Percentiles rank a stretch among this genome's conserved stretches.
Evolutionary conservation across 1,140 invertebrate genomes (phyloP).

Genomic region (Papilio aristodemus): DNA sequence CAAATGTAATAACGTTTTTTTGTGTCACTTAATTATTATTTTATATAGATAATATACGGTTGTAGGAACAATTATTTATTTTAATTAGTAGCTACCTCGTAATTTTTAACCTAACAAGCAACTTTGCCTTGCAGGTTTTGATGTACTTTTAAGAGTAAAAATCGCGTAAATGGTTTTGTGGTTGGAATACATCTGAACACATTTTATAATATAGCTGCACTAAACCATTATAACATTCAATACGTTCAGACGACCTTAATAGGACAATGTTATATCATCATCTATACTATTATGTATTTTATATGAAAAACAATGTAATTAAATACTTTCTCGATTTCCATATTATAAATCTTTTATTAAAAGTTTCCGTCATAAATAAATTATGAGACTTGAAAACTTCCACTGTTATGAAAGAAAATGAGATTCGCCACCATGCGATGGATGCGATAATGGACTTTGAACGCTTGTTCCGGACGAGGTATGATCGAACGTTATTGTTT

Average conservation of each 20-base stretch:
- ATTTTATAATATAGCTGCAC: not conserved
- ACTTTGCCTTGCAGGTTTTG: constrained; percentile 25
- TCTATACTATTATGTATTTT: not conserved
- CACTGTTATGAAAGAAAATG: not conserved
- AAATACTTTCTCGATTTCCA: not conserved
- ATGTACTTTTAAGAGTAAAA: not conserved
- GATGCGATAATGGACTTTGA: not conserved
- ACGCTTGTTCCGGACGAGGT: constrained; percentile 3
- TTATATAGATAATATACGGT: too few relatives aligned
- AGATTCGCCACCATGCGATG: not conserved
- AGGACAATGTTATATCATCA: too few relatives aligned
- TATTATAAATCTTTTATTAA: not conserved
- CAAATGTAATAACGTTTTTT: too few relatives aligned
- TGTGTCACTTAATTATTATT: too few relatives aligned
- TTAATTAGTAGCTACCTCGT: not conserved
- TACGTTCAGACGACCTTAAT: too few relatives aligned
- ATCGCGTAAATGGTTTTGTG: not conserved
- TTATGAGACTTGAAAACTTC: not conserved
- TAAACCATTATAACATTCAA: not conserved
- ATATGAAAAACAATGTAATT: not conserved
- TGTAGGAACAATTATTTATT: too few relatives aligned
- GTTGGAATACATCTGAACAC: not conserved
- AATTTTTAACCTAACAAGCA: not conserved
- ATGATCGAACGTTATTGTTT: constrained; percentile 41
- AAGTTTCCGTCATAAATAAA: not conserved